Evolutionary conservation across 2,797 vertebrate genomes (phyloP).

Genomic region (Aeoliscus strigatus): DNA sequence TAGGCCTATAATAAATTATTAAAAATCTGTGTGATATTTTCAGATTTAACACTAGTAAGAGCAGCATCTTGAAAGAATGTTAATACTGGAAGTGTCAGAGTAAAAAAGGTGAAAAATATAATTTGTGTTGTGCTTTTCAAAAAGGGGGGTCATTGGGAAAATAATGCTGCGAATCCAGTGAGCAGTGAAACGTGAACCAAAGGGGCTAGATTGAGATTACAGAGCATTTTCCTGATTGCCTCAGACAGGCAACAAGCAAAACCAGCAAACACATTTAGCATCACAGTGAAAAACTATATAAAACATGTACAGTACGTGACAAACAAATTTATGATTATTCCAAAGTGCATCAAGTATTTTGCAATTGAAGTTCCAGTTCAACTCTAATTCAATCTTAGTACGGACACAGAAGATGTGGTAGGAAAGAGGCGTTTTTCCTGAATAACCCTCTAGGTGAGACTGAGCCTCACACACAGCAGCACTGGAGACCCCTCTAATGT

Average conservation of each 20-base stretch:
- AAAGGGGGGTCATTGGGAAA: constrained; percentile 16
- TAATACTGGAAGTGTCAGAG: background rate
- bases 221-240: constrained; percentile 40
- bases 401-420: background rate
- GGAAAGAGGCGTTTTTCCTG: constrained; percentile 4
- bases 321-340: too few relatives aligned
- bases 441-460: constrained; percentile 19
- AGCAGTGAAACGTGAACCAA: constrained; percentile 29
- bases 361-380: background rate
- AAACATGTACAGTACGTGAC: background rate
- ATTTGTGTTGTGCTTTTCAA: constrained; percentile 14
- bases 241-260: background rate
- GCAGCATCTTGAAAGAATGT: background rate
- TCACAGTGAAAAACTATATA: too few relatives aligned
- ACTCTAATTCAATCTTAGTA: background rate
- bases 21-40: too few relatives aligned
- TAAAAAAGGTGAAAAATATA: constrained; percentile 8
- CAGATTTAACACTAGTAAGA: too few relatives aligned
- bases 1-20: too few relatives aligned
- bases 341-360: too few relatives aligned
- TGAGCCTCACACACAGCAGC: constrained; percentile 12
- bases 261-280: background rate
- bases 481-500: background rate
- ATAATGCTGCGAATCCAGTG: constrained; percentile 35
- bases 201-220: constrained; percentile 20